These are phyloP conservation scores for Berghia stephanieae DNA, from an alignment of 1,140 invertebrate genomes.

Conservation along the genomic window DNA sequence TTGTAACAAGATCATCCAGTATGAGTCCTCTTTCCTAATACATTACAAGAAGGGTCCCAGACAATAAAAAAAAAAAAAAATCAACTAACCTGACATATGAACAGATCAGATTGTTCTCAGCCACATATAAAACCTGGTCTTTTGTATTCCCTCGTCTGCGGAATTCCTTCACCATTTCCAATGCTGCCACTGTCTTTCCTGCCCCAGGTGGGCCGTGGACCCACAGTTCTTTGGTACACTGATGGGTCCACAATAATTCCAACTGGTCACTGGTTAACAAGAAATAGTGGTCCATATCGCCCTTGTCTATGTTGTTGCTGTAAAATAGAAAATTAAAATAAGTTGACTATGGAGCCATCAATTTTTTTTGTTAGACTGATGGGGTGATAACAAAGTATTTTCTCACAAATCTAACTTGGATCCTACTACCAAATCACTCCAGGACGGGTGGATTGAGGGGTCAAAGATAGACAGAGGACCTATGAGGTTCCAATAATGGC, in stretches of 20 bases:
- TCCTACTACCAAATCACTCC: too few species aligned
- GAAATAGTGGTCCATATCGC: conserved; percentile 17
- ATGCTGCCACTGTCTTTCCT: conserved; percentile 54
- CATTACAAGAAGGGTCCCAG: not conserved
- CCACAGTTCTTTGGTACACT: conserved; percentile 56
- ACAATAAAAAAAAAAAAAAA: too few species aligned
- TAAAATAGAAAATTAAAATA: too few species aligned
- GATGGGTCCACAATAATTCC: conserved; percentile 51
- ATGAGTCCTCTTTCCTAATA: not conserved
- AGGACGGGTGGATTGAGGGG: too few species aligned
- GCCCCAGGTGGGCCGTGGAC: conserved; percentile 54
- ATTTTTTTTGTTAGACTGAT: too few species aligned
- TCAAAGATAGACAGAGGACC: too few species aligned
- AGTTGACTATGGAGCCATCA: too few species aligned
- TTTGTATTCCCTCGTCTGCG: not conserved
- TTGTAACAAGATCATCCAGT: not conserved
- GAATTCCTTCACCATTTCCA: conserved; percentile 52
- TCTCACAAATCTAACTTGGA: too few species aligned
- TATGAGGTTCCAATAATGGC: too few species aligned
- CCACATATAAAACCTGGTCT: conserved; percentile 32
- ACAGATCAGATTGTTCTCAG: conserved; percentile 54
- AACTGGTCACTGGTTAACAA: conserved; percentile 52
- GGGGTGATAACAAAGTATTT: too few species aligned
- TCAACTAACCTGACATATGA: conserved; percentile 49
- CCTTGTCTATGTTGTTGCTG: too few species aligned